Base-by-base conservation (phyloP, 2,888 invertebrate genomes). In the Brachypalpus laphriformis region DNA sequence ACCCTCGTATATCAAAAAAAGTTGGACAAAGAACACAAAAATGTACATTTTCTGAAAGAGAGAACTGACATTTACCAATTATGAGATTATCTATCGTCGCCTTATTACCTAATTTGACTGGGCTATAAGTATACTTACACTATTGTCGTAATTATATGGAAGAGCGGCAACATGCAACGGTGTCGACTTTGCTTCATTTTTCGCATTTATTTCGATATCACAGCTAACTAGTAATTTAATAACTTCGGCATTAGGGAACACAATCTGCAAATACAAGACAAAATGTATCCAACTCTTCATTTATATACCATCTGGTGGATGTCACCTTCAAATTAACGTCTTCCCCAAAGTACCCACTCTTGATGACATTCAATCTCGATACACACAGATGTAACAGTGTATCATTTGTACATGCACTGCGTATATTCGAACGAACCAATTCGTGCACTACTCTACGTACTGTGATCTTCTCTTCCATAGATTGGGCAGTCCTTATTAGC, bases 351-450 rank as follows among this genome's bases (percentile, higher is more conserved):
- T 96, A 95, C 88, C 95, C 94, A 90, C 96, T 95, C 89, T 95
- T 95, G 87, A 97, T 95, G 11, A 95, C 95, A 92, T 96, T 97
- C 87, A 95, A 93, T 87, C 95, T 94, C 47, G 95, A 96, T 74
- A 96, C 96, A 89, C 96, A 95, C 87, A 98, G 93, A 93, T 98
- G 98, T 81, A 98, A 93, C 87, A 98, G 93, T n/a, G 96, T 95
- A 91, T 97, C 97, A 81, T 95, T 95, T 75, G 94, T 94, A 89
- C 93, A 93, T 7, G 95, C 94, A 88, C 95, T 95, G 86, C 94
- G 94, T 66, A 96, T 94, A 91, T 96, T 95, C 81, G 93, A 92
- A 68, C 93, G 93, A 22, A 91, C 89, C 20, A 90, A 87, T 56
- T 88, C 88, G 31, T 93, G 93, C 11, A 96, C 94, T 51, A 93